Evolutionary conservation across 2,888 invertebrate genomes (phyloP).

Genomic region (Euphydryas editha): DNA sequence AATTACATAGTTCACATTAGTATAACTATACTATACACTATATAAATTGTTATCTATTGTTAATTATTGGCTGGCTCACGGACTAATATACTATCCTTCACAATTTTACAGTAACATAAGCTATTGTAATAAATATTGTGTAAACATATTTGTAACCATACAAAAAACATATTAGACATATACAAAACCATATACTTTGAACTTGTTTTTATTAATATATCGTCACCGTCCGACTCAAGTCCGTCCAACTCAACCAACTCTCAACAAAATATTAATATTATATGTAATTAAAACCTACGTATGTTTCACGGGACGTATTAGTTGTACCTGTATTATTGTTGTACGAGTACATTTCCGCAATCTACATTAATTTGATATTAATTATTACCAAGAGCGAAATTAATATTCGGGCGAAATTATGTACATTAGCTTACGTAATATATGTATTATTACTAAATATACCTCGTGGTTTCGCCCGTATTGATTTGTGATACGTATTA

Average conservation of each 20-base stretch:
- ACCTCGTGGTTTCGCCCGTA: no score
- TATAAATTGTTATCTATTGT: no score
- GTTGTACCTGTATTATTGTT: constrained; percentile 5
- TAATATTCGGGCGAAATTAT: constrained; percentile 8
- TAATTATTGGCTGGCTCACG: no score
- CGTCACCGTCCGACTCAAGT: background rate
- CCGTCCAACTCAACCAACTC: background rate
- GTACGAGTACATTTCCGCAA: background rate
- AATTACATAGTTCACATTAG: no score
- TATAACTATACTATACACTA: no score
- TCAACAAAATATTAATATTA: constrained; percentile 7
- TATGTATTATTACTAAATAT: background rate
- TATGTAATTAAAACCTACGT: background rate
- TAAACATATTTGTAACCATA: background rate
- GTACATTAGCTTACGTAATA: background rate
- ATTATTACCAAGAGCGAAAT: background rate
- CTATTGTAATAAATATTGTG: no score
- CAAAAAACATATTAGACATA: background rate
- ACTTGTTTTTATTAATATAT: background rate
- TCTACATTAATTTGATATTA: constrained; percentile 1
- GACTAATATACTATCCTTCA: no score
- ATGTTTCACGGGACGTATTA: background rate
- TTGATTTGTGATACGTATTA: no score
- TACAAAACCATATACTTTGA: constrained; percentile 1
- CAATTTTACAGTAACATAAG: no score